Evolutionary conservation across 2,113 vertebrate genomes (phyloP).

Genomic region (Tetrao urogallus): DNA sequence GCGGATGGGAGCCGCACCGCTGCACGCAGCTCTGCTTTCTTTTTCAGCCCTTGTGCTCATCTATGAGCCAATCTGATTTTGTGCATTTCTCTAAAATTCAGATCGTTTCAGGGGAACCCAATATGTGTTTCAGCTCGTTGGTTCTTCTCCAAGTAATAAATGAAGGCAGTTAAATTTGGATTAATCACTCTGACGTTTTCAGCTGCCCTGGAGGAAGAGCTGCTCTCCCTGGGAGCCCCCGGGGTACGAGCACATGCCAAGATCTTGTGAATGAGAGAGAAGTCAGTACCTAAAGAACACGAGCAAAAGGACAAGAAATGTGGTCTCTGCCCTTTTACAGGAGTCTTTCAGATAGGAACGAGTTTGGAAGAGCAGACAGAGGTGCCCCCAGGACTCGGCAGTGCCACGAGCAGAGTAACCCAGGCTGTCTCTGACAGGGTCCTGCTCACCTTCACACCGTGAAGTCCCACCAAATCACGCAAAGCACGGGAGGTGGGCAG

Average conservation of each 20-base stretch:
- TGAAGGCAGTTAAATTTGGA: not conserved
- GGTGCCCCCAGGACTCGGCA: too few species aligned
- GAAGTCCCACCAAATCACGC: not conserved
- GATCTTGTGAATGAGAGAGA: not conserved
- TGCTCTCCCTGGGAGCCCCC: not conserved
- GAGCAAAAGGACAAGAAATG: not conserved
- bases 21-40: not conserved
- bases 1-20: not conserved
- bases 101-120: not conserved
- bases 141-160: not conserved
- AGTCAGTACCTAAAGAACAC: accelerated
- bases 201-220: not conserved
- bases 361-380: not conserved
- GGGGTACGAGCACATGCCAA: not conserved
- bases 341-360: accelerated
- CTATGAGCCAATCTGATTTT: not conserved
- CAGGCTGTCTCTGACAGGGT: not conserved
- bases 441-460: too few species aligned
- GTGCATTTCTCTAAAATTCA: not conserved
- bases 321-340: not conserved
- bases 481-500: not conserved
- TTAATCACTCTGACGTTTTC: not conserved
- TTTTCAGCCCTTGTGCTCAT: not conserved
- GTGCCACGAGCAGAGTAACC: not conserved
- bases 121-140: not conserved